Percentiles rank a stretch among this genome's conserved stretches.
phyloP scores from a whole-genome alignment of 2,888 invertebrate genomes.

The Drosophila nigritarsus region DNA sequence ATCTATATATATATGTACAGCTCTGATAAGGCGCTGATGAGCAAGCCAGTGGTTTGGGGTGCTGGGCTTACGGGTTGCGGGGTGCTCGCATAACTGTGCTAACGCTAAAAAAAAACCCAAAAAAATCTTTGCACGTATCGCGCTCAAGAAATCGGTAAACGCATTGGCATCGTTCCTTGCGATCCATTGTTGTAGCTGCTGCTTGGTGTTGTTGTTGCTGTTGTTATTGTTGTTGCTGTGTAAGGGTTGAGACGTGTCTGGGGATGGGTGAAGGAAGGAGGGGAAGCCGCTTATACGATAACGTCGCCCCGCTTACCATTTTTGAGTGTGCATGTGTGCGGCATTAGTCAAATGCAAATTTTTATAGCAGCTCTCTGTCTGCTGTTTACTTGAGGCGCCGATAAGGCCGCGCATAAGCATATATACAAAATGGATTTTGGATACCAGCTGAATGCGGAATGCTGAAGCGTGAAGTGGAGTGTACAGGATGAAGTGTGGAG shows the following conservation, averaged over 20 bases:
- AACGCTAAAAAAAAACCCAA: not conserved
- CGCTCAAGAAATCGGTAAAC: constrained; percentile 77
- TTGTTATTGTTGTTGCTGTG: constrained; percentile 19
- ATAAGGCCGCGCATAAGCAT: constrained; percentile 70
- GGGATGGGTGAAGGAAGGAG: constrained; percentile 12
- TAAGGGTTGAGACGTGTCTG: constrained; percentile 60
- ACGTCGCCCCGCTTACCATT: constrained; percentile 18
- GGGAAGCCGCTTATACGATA: constrained; percentile 41
- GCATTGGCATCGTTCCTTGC: constrained; percentile 71
- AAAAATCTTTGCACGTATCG: constrained; percentile 78
- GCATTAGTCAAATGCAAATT: constrained; percentile 80
- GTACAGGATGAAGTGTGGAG: not conserved
- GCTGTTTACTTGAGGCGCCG: constrained; percentile 71
- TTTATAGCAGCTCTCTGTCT: constrained; percentile 71
- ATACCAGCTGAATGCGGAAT: constrained; percentile 3
- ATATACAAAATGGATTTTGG: constrained; percentile 58
- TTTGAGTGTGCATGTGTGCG: constrained; percentile 17
- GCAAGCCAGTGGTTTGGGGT: not conserved
- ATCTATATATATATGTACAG: constrained; percentile 11
- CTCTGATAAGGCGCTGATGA: constrained; percentile 45
- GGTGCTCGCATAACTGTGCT: constrained; percentile 39
- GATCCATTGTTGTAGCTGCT: constrained; percentile 47
- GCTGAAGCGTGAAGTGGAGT: not conserved
- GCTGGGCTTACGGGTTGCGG: not conserved
- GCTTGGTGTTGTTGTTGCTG: constrained; percentile 25